Base-by-base conservation (phyloP, 2,113 vertebrate genomes). In the Brachirus orientalis region DNA sequence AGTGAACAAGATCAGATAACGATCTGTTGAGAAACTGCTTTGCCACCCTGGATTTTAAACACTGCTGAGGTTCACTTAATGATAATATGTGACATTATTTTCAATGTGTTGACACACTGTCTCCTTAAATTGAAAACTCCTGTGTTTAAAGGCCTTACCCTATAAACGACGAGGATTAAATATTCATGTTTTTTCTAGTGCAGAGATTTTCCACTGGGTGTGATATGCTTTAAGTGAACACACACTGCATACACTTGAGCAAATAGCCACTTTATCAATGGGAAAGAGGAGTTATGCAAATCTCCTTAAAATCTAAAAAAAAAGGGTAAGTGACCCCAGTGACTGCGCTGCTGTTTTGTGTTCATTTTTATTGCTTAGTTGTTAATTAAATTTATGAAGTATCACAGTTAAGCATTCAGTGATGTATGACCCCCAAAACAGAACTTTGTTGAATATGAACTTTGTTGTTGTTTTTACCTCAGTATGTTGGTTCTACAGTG, bases 121-220 rank as follows among this genome's bases (percentile, higher is more conserved):
- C 58, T 57, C 48, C 56, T 72, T 81, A 52, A 69, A 43, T 36
- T 12, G 11, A 20, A 66, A 62, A 69, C 9, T 10, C n/a, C 41
- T 6, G 8, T 43, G 58, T 76, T 77, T 43, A 79, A 47, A 56
- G 69, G 40, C 61, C 37, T 47, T 45, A 72, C 18, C 12, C 60
- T 8, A 64, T 65, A 20, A 71, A 50, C 60, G 20, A 10, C 37
- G 28, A 28, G 16, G 47, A 71, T 81, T 71, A 79, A 65, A 77
- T 79, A 84, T 80, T 75, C 47, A 83, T 16, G 47, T 66, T 81
- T 77, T 66, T 64, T 69, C 44, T 60, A 7, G 20, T 53, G 50
- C 71, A 43, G 28, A 62, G 54, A 67, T 72, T n/a, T 55, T 19
- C 69, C 37, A 3, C 44, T 54, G 60, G 55, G 18, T 50, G 69